Conservation (phyloP, 1,140 invertebrate genomes). For the Diprion similis region DNA sequence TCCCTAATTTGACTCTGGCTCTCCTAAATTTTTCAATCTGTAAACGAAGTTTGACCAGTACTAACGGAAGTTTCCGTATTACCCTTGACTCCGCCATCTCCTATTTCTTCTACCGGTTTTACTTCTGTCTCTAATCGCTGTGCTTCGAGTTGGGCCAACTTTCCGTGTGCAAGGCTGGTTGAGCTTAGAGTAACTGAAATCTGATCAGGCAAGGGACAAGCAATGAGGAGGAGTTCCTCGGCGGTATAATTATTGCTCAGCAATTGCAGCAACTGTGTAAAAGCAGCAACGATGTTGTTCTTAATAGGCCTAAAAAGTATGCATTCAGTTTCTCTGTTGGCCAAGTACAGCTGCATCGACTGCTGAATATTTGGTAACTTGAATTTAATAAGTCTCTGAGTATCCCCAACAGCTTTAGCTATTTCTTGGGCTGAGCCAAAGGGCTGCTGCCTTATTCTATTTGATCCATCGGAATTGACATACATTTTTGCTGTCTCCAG, state of each 20-base stretch:
- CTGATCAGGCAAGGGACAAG: conserved; percentile 90
- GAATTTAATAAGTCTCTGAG: conserved; percentile 77
- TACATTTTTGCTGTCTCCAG: conserved; percentile 72
- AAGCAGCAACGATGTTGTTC: conserved; percentile 88
- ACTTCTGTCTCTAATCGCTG: not conserved
- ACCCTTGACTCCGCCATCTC: not conserved
- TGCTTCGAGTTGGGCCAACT: conserved; percentile 34
- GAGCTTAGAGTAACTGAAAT: conserved; percentile 88
- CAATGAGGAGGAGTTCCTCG: conserved; percentile 85
- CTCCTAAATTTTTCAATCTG: conserved; percentile 1
- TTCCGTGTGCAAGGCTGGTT: conserved; percentile 64
- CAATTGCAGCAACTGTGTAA: conserved; percentile 83
- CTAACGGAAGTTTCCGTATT: not conserved
- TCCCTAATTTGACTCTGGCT: not conserved
- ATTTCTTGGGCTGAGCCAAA: conserved; percentile 60
- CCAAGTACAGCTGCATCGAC: conserved; percentile 92
- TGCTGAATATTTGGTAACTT: conserved; percentile 82
- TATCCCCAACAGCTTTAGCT: conserved; percentile 62
- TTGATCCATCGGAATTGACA: conserved; percentile 56
- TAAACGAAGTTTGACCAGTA: not conserved
- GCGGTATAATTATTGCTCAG: conserved; percentile 76
- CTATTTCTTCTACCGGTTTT: not conserved
- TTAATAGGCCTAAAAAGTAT: conserved; percentile 94
- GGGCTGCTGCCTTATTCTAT: conserved; percentile 59
- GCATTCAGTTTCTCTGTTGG: conserved; percentile 96